Evolutionary conservation across 2,113 vertebrate species (phyloP).

Genomic region (Sceloporus tristichus): DNA sequence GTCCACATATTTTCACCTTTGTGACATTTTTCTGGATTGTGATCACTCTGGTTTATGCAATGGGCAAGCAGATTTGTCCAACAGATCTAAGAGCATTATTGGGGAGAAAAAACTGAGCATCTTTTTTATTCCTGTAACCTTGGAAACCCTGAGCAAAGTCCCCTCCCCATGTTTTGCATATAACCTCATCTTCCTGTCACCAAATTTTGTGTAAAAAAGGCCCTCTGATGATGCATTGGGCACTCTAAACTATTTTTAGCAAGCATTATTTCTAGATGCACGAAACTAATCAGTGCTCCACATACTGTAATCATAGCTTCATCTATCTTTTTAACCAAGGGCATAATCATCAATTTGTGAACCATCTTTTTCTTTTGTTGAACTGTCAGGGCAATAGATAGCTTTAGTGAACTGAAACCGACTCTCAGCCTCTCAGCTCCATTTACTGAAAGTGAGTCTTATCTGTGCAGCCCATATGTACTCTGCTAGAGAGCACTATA

Average conservation of each 20-base stretch:
- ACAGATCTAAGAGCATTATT: neutral
- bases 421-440: conserved; percentile 50
- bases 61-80: conserved; percentile 4
- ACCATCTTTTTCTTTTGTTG: conserved; percentile 54
- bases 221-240: neutral
- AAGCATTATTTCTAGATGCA: conserved; percentile 46
- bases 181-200: neutral
- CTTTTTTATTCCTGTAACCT: neutral
- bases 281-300: conserved; percentile 57
- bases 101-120: neutral
- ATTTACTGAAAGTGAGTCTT: conserved; percentile 71
- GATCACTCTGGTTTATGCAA: conserved; percentile 9
- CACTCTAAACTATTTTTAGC: conserved; percentile 52
- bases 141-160: conserved; percentile 21
- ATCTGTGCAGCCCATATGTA: conserved; percentile 57
- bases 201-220: neutral
- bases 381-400: conserved; percentile 61
- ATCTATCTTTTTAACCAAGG: conserved; percentile 51
- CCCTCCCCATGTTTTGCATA: conserved; percentile 2
- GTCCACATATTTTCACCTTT: neutral
- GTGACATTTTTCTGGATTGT: neutral
- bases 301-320: conserved; percentile 60
- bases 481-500: conserved; percentile 49
- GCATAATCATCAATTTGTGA: conserved; percentile 57
- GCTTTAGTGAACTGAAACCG: conserved; percentile 62